Percentiles rank a stretch among this genome's conserved stretches.
These are phyloP conservation scores for Hepsetus odoe DNA, from an alignment of 2,113 vertebrate genomes.

Conservation along the genomic window DNA sequence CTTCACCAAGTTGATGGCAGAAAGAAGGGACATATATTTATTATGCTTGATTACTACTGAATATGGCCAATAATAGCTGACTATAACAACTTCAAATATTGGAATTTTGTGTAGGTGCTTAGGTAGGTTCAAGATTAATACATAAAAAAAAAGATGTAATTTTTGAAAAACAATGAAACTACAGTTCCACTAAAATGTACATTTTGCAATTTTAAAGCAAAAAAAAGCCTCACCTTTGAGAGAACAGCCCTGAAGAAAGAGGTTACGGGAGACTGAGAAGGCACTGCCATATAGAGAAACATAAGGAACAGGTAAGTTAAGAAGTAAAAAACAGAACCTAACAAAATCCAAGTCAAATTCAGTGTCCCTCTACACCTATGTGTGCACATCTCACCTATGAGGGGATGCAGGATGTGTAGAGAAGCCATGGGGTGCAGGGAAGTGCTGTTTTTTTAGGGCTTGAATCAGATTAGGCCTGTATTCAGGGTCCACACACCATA, in stretches of 20 bases:
- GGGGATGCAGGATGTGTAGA: conserved; percentile 89
- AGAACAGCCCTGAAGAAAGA: conserved; percentile 88
- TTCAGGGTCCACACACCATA: conserved; percentile 97
- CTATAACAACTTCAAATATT: too few species aligned
- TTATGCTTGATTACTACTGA: too few species aligned
- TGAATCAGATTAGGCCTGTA: conserved; percentile 96
- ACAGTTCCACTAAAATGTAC: too few species aligned
- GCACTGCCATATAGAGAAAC: conserved; percentile 77
- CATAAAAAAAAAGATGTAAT: too few species aligned
- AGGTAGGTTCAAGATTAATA: too few species aligned
- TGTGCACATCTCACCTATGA: conserved; percentile 79
- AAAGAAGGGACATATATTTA: too few species aligned
- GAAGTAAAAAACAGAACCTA: conserved; percentile 1
- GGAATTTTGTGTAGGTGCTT: too few species aligned
- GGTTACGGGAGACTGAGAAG: conserved; percentile 87
- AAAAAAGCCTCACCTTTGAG: conserved; percentile 86
- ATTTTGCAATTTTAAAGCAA: too few species aligned
- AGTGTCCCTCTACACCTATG: not conserved
- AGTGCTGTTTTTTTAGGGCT: conserved; percentile 96
- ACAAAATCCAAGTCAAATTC: conserved; percentile 16
- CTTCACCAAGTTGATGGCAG: too few species aligned
- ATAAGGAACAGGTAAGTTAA: conserved; percentile 6
- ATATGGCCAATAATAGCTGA: too few species aligned
- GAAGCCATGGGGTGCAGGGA: conserved; percentile 86
- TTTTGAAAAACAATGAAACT: too few species aligned